Conservation (phyloP, 2,797 vertebrate genomes). For the Pipistrellus nathusii region DNA sequence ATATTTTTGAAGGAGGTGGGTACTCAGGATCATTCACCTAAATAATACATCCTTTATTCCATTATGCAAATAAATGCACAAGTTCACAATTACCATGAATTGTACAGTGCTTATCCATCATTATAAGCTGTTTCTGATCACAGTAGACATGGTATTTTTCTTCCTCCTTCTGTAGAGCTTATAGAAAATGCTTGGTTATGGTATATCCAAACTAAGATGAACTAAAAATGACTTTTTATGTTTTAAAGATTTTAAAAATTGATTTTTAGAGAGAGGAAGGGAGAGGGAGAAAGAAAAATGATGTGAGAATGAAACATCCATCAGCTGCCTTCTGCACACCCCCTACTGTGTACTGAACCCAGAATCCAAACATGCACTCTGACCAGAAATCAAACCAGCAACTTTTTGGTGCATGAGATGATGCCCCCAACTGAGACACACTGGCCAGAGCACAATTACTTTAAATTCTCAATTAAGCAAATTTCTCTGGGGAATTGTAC, state of each 20-base stretch:
- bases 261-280: neutral
- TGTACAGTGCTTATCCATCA: neutral
- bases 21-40: neutral
- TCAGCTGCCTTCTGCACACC: neutral
- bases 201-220: neutral
- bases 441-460: neutral
- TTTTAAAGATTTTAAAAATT: neutral
- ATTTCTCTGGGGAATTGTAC: neutral
- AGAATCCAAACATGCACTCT: neutral
- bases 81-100: neutral
- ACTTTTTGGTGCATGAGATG: neutral
- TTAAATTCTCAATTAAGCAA: neutral
- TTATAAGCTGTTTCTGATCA: neutral
- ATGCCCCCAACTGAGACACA: neutral
- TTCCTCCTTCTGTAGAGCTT: neutral
- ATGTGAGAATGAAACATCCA: neutral
- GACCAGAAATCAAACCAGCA: neutral
- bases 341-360: neutral
- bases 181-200: conserved; percentile 31
- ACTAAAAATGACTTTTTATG: neutral
- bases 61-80: conserved; percentile 8
- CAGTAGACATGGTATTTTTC: neutral
- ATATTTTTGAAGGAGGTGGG: neutral
- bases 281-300: neutral
- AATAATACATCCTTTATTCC: neutral